Conservation (phyloP, 2,113 vertebrate species). For the Limnothrissa miodon region DNA sequence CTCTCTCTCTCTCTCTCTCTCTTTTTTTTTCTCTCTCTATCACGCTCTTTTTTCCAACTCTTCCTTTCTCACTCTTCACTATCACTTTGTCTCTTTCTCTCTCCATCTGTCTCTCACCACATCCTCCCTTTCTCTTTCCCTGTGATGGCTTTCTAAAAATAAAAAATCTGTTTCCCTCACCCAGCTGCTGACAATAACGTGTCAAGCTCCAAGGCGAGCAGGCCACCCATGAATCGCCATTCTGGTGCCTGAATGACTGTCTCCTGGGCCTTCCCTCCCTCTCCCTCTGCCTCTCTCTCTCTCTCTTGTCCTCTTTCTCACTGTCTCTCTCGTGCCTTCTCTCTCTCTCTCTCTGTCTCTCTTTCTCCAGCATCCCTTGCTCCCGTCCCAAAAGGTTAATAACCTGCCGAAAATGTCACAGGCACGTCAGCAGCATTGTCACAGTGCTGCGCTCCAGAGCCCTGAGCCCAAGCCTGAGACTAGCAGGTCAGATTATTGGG, state of each 20-base stretch:
- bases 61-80: background rate
- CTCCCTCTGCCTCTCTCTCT: constrained; percentile 25
- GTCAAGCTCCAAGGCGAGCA: constrained; percentile 21
- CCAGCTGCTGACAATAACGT: constrained; percentile 37
- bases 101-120: background rate
- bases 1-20: background rate
- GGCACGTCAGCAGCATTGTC: constrained; percentile 56
- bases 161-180: constrained; percentile 55
- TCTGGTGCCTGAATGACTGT: background rate
- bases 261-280: constrained; percentile 30
- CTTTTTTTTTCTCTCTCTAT: background rate
- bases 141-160: constrained; percentile 48
- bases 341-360: constrained; percentile 18
- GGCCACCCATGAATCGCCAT: constrained; percentile 15
- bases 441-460: constrained; percentile 50
- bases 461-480: constrained; percentile 41
- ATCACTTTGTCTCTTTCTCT: background rate
- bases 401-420: constrained; percentile 69
- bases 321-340: constrained; percentile 12
- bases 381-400: constrained; percentile 67
- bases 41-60: no score
- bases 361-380: constrained; percentile 32
- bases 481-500: constrained; percentile 56
- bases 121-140: background rate
- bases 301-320: constrained; percentile 9